Evolutionary conservation across 1,140 invertebrate genomes (phyloP), one percentile per base, ranked within the genome.

Genomic region (Augochlora pura): DNA sequence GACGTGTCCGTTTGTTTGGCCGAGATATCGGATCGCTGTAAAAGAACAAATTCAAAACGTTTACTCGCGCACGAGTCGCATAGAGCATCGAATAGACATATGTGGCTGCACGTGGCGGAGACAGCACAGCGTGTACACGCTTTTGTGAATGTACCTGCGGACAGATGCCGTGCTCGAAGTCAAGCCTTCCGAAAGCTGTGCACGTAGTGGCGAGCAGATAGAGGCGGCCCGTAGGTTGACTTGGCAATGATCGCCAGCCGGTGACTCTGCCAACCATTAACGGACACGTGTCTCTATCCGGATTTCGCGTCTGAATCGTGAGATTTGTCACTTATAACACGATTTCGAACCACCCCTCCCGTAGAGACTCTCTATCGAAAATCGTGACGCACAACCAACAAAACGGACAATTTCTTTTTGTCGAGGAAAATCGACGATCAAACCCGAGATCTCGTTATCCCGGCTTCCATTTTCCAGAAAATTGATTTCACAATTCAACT

Each of bases 241-340:
- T 92, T 92, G 91, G 91, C 91, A 92, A 92, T 93, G 92, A 92
- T 93, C 91, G 90, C 89, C 90, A 92, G 84, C 91, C 88, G 90
- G 91, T 89, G 90, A 90, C 91, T 90, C 83, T 90, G 90, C 88
- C 89, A 88, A 86, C 91, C 91, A 93, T 93, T 93, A 92, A 92
- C 90, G 87, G 89, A 91, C 90, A 92, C 89, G 89, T 92, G 90
- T 92, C 92, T 90, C 88, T 89, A 90, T 90, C 87, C 81, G 81
- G 82, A 79, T 82, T 85, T 83, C 82, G 70, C 73, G 81, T 72
- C 62, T 38, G 81, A 78, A 85, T 81, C 82, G 77, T 73, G 80
- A 80, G 84, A 87, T 85, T 89, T 88, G 83, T 88, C 86, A 77
- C 72, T 23, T 57, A 46, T 68, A 79, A 82, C 52, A 78, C 62